phyloP scores from a whole-genome alignment of 2,113 vertebrate species.

The Perca flavescens region DNA sequence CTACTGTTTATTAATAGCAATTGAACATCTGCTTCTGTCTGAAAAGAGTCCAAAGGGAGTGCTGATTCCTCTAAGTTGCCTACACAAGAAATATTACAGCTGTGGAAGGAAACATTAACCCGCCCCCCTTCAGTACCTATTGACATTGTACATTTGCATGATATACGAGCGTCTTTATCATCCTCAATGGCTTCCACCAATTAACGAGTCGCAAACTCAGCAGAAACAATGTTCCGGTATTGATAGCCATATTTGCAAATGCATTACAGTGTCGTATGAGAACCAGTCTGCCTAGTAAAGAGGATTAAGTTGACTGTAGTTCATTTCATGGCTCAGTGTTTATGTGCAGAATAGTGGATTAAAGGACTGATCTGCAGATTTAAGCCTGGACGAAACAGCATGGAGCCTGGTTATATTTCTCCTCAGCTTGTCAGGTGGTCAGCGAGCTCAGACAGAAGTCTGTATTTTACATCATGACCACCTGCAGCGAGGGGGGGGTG shows the following conservation, averaged over 20 bases:
- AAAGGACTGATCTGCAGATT: conserved; percentile 66
- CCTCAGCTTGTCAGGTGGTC: conserved; percentile 46
- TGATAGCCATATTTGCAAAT: conserved; percentile 56
- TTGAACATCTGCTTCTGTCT: conserved; percentile 76
- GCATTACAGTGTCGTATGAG: conserved; percentile 31
- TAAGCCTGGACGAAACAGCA: conserved; percentile 54
- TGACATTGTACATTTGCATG: conserved; percentile 56
- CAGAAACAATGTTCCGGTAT: conserved; percentile 66
- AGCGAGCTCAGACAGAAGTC: conserved; percentile 52
- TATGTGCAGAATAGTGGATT: conserved; percentile 66
- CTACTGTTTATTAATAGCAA: conserved; percentile 63
- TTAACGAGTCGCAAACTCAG: conserved; percentile 72
- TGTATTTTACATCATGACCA: conserved; percentile 51
- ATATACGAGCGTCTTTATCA: conserved; percentile 68
- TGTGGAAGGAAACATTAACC: conserved; percentile 62
- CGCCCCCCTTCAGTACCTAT: conserved; percentile 37
- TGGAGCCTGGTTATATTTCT: conserved; percentile 46
- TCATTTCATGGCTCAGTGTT: conserved; percentile 76
- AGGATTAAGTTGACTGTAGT: conserved; percentile 72
- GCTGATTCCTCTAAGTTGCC: conserved; percentile 58
- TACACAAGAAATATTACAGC: conserved; percentile 67
- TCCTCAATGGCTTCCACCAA: conserved; percentile 66
- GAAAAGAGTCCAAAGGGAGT: conserved; percentile 64
- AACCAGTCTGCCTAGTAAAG: conserved; percentile 53
- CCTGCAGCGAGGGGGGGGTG: conserved; percentile 22